Evolutionary conservation across 2,113 vertebrate species (phyloP), one percentile per base, ranked within the genome.

Genomic region (Rhipidura dahli): DNA sequence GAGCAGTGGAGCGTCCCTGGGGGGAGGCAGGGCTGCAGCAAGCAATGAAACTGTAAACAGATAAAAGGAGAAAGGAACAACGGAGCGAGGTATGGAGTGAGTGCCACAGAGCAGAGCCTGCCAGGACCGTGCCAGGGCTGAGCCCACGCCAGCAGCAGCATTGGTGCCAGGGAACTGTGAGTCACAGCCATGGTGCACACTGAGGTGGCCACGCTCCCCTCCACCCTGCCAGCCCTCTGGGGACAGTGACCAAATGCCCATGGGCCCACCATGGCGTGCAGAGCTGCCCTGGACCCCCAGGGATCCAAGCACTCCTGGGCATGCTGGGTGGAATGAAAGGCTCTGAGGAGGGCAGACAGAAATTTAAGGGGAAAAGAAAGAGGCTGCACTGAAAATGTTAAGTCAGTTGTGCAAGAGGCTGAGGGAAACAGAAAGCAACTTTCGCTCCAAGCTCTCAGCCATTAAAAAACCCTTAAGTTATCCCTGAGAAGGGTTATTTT

Each of bases 221-320:
- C 12, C 0, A 1, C 20, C 53, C 44, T 22, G 30, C 31, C 78
- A 23, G 45, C 63, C 39, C 63, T 4, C 22, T 1, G 1, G 39
- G 14, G 14, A 44, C 19, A 28, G 42, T 2, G n/a, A 14, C 15
- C 13, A 5, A 33, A 7, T 0, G 1, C 28, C 59, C 39, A 2
- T 1, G 10, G 7, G 2, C 27, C 27, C 33, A 2, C 8, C 75
- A 15, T 0, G 1, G 45, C 27, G 10, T 13, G 2, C 2, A 1
- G 50, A 60, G 45, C 27, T 69, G 28, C 54, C 49, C 45, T 7
- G 13, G 9, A 4, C 5, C 33, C 49, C 4, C 2, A 18, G 70
- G 45, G 26, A 50, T n/a, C 33, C 39, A 3, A 4, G 7, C 44
- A 35, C 4, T 56, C 31, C 63, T 1, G 0, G 30, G 56, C 42